phyloP scores from a whole-genome alignment of 2,888 invertebrate species.

The Caenorhabditis sp. region DNA sequence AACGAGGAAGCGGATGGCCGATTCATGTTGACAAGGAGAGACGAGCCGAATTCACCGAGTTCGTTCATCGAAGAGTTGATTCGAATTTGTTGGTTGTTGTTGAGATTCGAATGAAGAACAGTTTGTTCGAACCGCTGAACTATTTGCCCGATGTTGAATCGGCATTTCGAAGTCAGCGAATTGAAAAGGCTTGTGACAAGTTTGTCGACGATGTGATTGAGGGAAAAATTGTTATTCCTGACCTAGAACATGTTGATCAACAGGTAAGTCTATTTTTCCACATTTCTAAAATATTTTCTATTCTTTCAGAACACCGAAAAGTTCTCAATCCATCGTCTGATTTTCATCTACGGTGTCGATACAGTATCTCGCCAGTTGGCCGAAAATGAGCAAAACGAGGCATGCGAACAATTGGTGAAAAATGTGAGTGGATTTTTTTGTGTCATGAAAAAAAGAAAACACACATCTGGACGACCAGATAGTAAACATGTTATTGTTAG shows the following conservation, averaged over 20 bases:
- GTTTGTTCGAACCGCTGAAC: constrained; percentile 61
- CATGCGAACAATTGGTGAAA: constrained; percentile 43
- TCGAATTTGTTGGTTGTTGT: constrained; percentile 56
- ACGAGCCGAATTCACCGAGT: constrained; percentile 54
- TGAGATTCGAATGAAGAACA: constrained; percentile 51
- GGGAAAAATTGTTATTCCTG: constrained; percentile 42
- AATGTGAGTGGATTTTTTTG: too few relatives aligned
- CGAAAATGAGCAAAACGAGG: constrained; percentile 29
- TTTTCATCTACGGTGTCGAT: constrained; percentile 60
- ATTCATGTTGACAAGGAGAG: constrained; percentile 43
- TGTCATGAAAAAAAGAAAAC: constrained; percentile 4
- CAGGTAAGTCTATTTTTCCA: constrained; percentile 14
- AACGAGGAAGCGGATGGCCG: constrained; percentile 64
- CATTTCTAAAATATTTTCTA: too few relatives aligned
- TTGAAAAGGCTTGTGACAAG: constrained; percentile 55
- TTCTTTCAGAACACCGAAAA: constrained; percentile 30
- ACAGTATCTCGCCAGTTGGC: constrained; percentile 34
- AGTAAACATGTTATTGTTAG: constrained; percentile 33
- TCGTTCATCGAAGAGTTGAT: constrained; percentile 59
- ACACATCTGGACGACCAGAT: constrained; percentile 12
- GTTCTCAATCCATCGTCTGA: constrained; percentile 60
- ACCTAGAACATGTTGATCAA: constrained; percentile 40
- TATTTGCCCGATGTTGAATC: constrained; percentile 63
- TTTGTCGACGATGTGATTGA: constrained; percentile 51
- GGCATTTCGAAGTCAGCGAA: constrained; percentile 49